These are phyloP conservation scores for Eupeodes luniger DNA, from an alignment of 2,888 invertebrate species.

Conservation along the genomic window DNA sequence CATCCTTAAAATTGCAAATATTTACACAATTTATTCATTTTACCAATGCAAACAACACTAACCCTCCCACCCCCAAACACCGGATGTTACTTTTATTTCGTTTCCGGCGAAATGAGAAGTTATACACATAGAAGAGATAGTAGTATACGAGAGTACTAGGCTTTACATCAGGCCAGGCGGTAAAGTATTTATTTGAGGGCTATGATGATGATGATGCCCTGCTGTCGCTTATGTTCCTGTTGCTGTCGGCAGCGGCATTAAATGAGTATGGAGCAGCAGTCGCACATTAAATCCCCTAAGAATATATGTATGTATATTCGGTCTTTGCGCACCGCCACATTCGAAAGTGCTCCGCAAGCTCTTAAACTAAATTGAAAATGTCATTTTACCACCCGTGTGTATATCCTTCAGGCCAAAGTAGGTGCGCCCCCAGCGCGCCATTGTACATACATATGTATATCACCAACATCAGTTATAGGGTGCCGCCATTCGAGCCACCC, in stretches of 20 bases:
- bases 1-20: slow-evolving; percentile 61
- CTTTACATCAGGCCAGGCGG: background rate
- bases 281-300: background rate
- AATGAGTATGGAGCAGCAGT: too few relatives aligned
- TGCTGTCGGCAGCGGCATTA: background rate
- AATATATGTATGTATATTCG: background rate
- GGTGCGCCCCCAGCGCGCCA: slow-evolving; percentile 46
- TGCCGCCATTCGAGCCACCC: background rate
- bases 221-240: background rate
- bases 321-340: background rate
- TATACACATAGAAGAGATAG: background rate
- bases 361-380: slow-evolving; percentile 62
- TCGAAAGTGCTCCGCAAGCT: slow-evolving; percentile 2
- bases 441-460: background rate
- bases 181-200: slow-evolving; percentile 33
- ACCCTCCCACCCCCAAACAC: slow-evolving; percentile 17
- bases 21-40: slow-evolving; percentile 70
- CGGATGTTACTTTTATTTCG: slow-evolving; percentile 24
- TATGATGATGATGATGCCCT: background rate
- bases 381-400: slow-evolving; percentile 42
- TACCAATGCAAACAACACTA: slow-evolving; percentile 55
- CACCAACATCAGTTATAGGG: background rate
- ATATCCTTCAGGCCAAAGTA: slow-evolving; percentile 13
- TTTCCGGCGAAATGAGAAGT: slow-evolving; percentile 2
- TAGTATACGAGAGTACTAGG: too few relatives aligned